Percentiles rank a stretch among this genome's conserved stretches.
Conservation (phyloP, 2,113 vertebrate genomes). For the Murina feae region DNA sequence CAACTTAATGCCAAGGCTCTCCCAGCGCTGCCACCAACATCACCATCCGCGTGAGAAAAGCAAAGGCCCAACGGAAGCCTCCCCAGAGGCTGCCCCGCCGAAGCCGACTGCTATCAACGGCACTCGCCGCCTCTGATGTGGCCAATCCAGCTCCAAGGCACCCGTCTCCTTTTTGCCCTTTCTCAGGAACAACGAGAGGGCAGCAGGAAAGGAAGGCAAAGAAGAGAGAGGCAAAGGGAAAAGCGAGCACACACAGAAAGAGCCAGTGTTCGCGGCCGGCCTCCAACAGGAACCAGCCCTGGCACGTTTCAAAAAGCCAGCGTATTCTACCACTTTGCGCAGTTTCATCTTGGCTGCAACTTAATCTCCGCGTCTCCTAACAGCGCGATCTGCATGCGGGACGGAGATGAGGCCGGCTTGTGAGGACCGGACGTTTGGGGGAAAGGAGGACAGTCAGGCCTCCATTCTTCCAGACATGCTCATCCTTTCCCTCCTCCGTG, state of each 20-base stretch:
- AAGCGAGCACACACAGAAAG: neutral
- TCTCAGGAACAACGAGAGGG: constrained; percentile 44
- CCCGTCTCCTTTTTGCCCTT: neutral
- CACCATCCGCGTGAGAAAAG: neutral
- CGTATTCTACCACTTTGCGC: neutral
- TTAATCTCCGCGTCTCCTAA: neutral
- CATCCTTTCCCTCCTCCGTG: neutral
- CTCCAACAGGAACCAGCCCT: constrained; percentile 45
- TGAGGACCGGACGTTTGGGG: neutral
- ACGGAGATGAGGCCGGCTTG: constrained; percentile 22
- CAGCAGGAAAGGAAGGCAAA: neutral
- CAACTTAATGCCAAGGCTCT: neutral
- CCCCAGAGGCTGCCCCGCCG: neutral
- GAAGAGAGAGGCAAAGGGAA: neutral
- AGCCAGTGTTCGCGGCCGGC: neutral
- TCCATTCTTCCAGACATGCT: neutral
- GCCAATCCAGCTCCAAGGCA: neutral
- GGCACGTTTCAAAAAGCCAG: neutral
- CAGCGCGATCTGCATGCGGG: neutral
- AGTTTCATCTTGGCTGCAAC: constrained; percentile 4
- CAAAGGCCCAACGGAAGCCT: neutral
- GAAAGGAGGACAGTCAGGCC: neutral
- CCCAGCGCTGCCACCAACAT: neutral
- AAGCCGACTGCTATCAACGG: neutral
- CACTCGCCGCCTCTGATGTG: neutral